These are phyloP conservation scores for Hydropotes inermis DNA, from an alignment of 2,113 vertebrate genomes.

Conservation along the genomic window DNA sequence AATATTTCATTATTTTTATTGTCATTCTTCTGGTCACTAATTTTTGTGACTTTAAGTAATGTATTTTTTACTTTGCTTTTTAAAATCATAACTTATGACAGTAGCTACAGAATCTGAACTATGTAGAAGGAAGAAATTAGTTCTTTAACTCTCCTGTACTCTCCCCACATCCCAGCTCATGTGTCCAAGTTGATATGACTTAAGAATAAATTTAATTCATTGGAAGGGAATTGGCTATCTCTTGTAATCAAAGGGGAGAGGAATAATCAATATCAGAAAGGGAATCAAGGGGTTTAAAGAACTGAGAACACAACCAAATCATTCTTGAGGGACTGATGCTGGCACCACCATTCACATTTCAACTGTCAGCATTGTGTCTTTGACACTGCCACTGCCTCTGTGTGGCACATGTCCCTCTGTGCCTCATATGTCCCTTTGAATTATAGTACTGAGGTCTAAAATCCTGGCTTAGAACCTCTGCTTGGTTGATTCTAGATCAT, in stretches of 20 bases:
- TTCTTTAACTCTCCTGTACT: not conserved
- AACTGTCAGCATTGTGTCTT: not conserved
- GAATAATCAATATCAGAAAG: not conserved
- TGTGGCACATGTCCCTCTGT: no score
- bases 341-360: not conserved
- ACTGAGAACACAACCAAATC: not conserved
- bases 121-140: not conserved
- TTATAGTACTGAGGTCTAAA: not conserved
- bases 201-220: not conserved
- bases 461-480: not conserved
- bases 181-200: not conserved
- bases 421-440: not conserved
- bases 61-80: not conserved
- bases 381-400: not conserved
- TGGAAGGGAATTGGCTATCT: not conserved
- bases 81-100: not conserved
- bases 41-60: not conserved
- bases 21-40: not conserved
- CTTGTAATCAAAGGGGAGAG: not conserved
- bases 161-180: not conserved
- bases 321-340: not conserved
- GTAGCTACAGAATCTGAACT: not conserved
- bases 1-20: conserved; percentile 19
- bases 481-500: not conserved
- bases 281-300: not conserved